Conservation (phyloP, 2,888 invertebrate genomes). For the Acanthosepion esculentum region DNA sequence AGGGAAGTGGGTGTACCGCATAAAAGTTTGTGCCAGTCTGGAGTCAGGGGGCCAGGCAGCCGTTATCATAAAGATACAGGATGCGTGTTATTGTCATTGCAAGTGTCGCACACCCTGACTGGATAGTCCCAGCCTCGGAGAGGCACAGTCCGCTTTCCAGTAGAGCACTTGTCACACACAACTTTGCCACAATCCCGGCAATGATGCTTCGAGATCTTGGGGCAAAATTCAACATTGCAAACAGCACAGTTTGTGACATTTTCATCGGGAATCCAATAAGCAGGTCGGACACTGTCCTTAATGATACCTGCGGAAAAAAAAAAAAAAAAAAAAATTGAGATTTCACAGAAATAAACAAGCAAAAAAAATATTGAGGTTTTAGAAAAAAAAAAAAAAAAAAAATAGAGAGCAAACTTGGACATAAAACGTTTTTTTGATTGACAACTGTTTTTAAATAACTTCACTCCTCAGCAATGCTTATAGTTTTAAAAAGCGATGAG, state of each 20-base stretch:
- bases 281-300: conserved; percentile 84
- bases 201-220: conserved; percentile 79
- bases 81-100: conserved; percentile 65
- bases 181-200: conserved; percentile 84
- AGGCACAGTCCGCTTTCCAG: conserved; percentile 73
- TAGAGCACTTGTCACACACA: conserved; percentile 79
- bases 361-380: no score
- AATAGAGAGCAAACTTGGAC: no score
- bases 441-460: no score
- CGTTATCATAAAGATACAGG: neutral
- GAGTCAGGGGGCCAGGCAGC: neutral
- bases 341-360: neutral
- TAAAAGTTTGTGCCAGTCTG: neutral
- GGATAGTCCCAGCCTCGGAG: conserved; percentile 77
- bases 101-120: conserved; percentile 76
- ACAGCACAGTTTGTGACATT: conserved; percentile 82
- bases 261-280: conserved; percentile 87
- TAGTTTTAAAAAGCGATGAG: no score
- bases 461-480: no score
- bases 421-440: no score
- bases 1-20: neutral
- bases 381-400: no score
- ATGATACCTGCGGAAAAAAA: conserved; percentile 72
- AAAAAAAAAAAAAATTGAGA: conserved; percentile 37
- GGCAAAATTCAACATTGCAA: conserved; percentile 80